phyloP scores from a whole-genome alignment of 2,888 invertebrate genomes.

The Adelphocoris suturalis region DNA sequence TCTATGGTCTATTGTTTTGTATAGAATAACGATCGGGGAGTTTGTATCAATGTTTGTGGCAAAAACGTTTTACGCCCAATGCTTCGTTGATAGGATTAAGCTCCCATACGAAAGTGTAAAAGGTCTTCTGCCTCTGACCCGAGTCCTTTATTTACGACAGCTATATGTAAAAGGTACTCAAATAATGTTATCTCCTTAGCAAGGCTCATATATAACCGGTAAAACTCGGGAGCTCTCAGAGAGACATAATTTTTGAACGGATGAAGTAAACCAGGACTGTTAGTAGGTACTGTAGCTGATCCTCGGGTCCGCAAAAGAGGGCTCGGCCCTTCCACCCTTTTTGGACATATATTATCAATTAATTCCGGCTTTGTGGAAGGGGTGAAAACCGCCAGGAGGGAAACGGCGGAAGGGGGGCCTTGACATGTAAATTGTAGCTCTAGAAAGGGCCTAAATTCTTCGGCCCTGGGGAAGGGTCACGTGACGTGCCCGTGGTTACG shows the following conservation, averaged over 20 bases:
- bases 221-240: conserved; percentile 28
- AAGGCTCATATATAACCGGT: conserved; percentile 15
- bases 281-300: conserved; percentile 31
- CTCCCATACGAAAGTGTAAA: neutral
- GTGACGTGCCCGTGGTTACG: conserved; percentile 61
- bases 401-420: neutral
- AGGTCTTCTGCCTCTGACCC: neutral
- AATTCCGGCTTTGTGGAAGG: conserved; percentile 65
- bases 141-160: conserved; percentile 21
- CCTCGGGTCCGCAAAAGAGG: conserved; percentile 40
- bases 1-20: too few relatives aligned
- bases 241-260: conserved; percentile 56
- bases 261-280: conserved; percentile 31
- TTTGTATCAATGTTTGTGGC: neutral
- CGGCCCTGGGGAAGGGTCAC: conserved; percentile 59
- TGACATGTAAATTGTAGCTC: conserved; percentile 62
- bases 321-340: conserved; percentile 27
- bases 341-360: conserved; percentile 65
- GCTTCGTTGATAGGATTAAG: neutral
- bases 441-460: conserved; percentile 61
- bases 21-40: neutral
- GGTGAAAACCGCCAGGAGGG: conserved; percentile 62
- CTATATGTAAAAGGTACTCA: conserved; percentile 40
- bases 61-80: neutral
- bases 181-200: conserved; percentile 40